phyloP scores from a whole-genome alignment of 2,888 invertebrate species.

The Trichacis sp. region DNA sequence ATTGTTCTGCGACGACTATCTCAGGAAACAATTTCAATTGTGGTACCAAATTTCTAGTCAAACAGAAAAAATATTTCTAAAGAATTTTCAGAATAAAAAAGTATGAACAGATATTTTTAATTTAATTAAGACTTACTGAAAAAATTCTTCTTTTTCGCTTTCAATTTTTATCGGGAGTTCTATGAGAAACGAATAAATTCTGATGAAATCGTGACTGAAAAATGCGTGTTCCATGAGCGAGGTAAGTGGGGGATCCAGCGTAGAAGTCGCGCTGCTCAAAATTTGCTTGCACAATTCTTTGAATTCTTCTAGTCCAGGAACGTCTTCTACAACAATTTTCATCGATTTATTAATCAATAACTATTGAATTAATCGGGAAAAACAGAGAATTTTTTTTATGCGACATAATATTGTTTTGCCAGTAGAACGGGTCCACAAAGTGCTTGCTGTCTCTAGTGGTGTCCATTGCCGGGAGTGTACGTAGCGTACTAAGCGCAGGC shows the following conservation, averaged over 20 bases:
- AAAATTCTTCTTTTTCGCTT: constrained; percentile 83
- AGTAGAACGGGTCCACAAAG: too few species aligned
- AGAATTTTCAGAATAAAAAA: background rate
- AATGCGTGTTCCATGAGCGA: constrained; percentile 79
- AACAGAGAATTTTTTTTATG: constrained; percentile 34
- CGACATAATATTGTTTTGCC: too few species aligned
- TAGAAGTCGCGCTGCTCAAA: constrained; percentile 77
- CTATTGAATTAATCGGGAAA: too few species aligned
- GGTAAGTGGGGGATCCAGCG: constrained; percentile 77
- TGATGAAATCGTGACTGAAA: constrained; percentile 88
- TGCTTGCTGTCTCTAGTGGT: too few species aligned
- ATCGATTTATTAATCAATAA: too few species aligned
- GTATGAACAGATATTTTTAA: background rate
- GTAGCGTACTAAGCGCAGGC: too few species aligned
- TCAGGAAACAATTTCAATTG: constrained; percentile 82
- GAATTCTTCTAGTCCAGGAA: constrained; percentile 79
- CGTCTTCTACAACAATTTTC: too few species aligned
- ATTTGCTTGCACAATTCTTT: constrained; percentile 77
- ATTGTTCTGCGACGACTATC: constrained; percentile 83
- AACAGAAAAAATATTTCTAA: background rate
- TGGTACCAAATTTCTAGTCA: constrained; percentile 72
- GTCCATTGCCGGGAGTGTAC: too few species aligned
- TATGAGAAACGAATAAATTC: constrained; percentile 84
- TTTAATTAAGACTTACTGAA: constrained; percentile 72
- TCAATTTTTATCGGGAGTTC: constrained; percentile 85